Conservation (phyloP, 2,888 invertebrate genomes). For the Scotopteryx bipunctaria region DNA sequence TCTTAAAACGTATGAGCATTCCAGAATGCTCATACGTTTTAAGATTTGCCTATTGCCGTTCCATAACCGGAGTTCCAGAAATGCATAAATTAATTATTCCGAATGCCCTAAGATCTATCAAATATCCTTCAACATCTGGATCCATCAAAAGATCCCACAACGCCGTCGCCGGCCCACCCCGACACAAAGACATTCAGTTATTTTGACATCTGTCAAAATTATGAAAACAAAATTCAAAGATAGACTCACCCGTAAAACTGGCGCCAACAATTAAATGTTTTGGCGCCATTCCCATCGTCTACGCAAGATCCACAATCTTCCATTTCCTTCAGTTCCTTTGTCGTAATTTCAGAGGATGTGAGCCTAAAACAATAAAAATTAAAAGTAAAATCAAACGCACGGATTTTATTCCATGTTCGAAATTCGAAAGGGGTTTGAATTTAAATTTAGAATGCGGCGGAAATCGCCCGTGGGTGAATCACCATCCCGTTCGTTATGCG, state of each 20-base stretch:
- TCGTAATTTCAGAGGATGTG: slow-evolving; percentile 47
- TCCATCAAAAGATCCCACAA: too few relatives aligned
- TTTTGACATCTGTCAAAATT: background rate
- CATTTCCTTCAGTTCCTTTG: slow-evolving; percentile 31
- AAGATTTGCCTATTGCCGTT: too few relatives aligned
- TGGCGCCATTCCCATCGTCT: slow-evolving; percentile 26
- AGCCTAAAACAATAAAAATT: slow-evolving; percentile 76
- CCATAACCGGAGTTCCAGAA: too few relatives aligned
- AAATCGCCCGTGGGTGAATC: slow-evolving; percentile 75
- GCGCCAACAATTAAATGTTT: slow-evolving; percentile 15
- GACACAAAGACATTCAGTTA: background rate
- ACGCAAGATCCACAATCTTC: slow-evolving; percentile 17
- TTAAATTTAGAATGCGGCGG: slow-evolving; percentile 78
- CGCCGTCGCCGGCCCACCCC: too few relatives aligned
- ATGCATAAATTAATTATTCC: too few relatives aligned
- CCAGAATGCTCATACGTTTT: too few relatives aligned
- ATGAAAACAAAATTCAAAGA: background rate
- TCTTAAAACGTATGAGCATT: too few relatives aligned
- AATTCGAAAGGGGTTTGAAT: slow-evolving; percentile 73
- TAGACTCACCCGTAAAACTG: slow-evolving; percentile 2
- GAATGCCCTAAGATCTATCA: too few relatives aligned
- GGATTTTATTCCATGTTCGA: slow-evolving; percentile 77
- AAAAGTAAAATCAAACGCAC: slow-evolving; percentile 44
- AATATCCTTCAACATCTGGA: too few relatives aligned
- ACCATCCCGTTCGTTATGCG: slow-evolving; percentile 44